Conservation (phyloP, 2,888 invertebrate genomes). For the Seira sanloemensis region DNA sequence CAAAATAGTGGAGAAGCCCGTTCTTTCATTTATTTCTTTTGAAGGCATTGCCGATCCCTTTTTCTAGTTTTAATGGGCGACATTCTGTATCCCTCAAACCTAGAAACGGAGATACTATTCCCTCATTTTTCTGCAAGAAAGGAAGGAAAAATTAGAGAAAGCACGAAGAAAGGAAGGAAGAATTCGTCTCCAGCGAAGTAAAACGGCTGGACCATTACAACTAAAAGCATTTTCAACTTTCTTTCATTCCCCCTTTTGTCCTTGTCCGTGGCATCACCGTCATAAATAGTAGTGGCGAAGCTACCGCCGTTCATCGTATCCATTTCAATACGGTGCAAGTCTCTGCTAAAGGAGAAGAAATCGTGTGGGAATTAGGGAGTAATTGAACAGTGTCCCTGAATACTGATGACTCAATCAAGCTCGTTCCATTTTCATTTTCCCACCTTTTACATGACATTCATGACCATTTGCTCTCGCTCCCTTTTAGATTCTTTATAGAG, state of each 20-base stretch:
- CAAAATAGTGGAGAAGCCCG: background rate
- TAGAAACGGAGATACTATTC: background rate
- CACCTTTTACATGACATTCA: constrained; percentile 59
- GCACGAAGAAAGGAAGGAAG: constrained; percentile 15
- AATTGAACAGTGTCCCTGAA: constrained; percentile 69
- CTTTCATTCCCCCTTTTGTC: constrained; percentile 54
- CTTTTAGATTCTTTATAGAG: too few relatives aligned
- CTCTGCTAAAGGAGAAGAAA: background rate
- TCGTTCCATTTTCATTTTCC: constrained; percentile 65
- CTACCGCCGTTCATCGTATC: constrained; percentile 32
- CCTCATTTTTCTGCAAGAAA: constrained; percentile 8
- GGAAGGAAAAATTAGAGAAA: constrained; percentile 10
- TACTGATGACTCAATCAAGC: constrained; percentile 70
- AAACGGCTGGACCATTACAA: constrained; percentile 41
- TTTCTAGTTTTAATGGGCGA: constrained; percentile 2
- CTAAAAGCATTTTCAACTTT: constrained; percentile 49
- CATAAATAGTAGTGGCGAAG: background rate
- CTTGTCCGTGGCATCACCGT: constrained; percentile 25
- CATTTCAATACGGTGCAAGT: constrained; percentile 44
- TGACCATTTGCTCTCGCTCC: constrained; percentile 8
- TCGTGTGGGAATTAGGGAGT: constrained; percentile 66
- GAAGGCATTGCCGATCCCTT: constrained; percentile 6
- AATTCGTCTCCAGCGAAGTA: constrained; percentile 7
- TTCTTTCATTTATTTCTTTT: constrained; percentile 17
- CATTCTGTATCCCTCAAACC: background rate